Base-by-base conservation (phyloP, 2,113 vertebrate genomes). In the Atherinomorus stipes region DNA sequence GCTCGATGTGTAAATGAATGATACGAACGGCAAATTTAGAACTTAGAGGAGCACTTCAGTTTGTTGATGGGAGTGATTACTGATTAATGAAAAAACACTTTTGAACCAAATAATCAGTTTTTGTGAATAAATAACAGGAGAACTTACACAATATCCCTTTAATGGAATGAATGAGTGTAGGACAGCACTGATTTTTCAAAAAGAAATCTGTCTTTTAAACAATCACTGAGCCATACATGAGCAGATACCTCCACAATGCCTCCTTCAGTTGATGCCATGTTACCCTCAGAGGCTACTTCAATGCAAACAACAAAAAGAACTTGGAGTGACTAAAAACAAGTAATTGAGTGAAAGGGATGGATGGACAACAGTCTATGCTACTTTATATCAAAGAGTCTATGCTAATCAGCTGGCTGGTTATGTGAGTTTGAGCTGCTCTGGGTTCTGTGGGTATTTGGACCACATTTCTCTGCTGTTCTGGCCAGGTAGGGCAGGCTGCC, bases 351-450 rank as follows among this genome's bases (percentile, higher is more conserved):
- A 78, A 71, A 49, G 70, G 42, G 57, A 81, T 13, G 25, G 28
- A 74, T 63, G 75, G 71, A 80, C 60, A 52, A 70, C 76, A 71
- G 71, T 79, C 68, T 80, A 64, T 80, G 76, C 63, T 78, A 62
- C 82, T 81, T 84, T 52, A 76, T 84, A 91, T 91, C 86, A 88
- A 87, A 88, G 85, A 22, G n/a, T 64, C 80, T 84, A 90, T 90
- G 88, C 69, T 85, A 87, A 91, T 90, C 68, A 91, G 78, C 76
- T 86, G 86, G 86, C 86, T 62, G 79, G 45, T 81, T 78, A 83
- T 84, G 75, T 71, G 72, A 88, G 74, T 72, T 68, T 50, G 76
- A 89, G 77, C 85, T 69, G 83, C 85, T 64, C 68, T 0, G 73
- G 53, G 75, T 74, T 85, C 80, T 76, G 65, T 58, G 84, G 81